These are phyloP conservation scores for Amphipoea lucens DNA, from an alignment of 2,888 invertebrate genomes.

Conservation along the genomic window DNA sequence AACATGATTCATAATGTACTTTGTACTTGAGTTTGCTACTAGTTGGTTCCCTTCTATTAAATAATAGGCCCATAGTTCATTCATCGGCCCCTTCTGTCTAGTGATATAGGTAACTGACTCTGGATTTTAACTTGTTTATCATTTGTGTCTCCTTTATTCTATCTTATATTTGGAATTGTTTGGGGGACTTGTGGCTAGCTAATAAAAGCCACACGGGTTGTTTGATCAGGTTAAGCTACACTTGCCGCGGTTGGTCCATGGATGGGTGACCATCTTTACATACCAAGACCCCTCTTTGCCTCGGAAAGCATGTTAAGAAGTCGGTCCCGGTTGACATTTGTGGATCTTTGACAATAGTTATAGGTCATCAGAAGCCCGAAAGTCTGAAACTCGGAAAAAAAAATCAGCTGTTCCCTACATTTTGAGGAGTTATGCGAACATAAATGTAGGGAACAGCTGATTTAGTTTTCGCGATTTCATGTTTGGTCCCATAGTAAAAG, in stretches of 20 bases:
- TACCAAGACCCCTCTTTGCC: background rate
- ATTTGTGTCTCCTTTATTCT: background rate
- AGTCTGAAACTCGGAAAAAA: background rate
- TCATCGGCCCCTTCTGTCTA: constrained; percentile 22
- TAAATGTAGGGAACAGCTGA: too few relatives aligned
- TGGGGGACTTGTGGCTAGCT: background rate
- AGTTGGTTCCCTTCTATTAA: constrained; percentile 47
- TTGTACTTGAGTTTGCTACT: constrained; percentile 49
- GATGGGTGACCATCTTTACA: background rate
- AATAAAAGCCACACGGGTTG: background rate
- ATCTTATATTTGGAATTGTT: background rate
- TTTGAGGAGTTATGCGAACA: too few relatives aligned
- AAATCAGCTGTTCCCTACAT: too few relatives aligned
- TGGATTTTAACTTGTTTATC: background rate
- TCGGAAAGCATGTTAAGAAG: background rate
- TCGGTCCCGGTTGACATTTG: background rate
- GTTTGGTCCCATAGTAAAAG: too few relatives aligned
- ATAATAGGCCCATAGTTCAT: constrained; percentile 55
- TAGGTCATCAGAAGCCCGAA: background rate
- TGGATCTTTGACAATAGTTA: background rate
- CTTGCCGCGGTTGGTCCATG: too few relatives aligned
- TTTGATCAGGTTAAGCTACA: background rate
- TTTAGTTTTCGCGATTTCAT: too few relatives aligned
- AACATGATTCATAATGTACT: constrained; percentile 53
- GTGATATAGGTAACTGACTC: background rate